phyloP scores from a whole-genome alignment of 2,797 vertebrate genomes.

The Myiotriccus ornatus region DNA sequence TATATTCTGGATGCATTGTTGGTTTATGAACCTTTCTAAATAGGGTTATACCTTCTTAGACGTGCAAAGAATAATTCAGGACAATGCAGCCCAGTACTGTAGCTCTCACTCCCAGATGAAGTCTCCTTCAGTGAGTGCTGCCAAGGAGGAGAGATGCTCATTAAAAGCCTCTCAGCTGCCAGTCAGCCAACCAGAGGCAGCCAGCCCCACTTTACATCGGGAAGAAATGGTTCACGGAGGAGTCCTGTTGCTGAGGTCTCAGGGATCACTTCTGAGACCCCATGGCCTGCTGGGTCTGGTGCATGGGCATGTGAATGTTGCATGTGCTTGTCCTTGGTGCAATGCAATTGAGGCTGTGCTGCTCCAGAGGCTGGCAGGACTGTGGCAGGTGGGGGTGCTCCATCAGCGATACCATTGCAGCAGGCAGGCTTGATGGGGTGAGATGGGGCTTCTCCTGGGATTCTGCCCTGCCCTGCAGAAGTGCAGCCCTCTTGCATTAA shows the following conservation, averaged over 20 bases:
- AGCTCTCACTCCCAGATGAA: not conserved
- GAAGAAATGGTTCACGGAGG: not conserved
- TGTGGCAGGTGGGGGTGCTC: accelerated
- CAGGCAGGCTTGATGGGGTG: not conserved
- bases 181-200: not conserved
- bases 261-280: not conserved
- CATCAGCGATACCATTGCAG: accelerated
- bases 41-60: not conserved
- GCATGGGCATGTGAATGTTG: not conserved
- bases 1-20: not conserved
- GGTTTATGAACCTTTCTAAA: not conserved
- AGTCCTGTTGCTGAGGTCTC: not conserved
- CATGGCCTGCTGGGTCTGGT: not conserved
- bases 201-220: accelerated
- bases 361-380: not conserved
- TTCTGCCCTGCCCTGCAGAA: not conserved
- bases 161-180: not conserved
- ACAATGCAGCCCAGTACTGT: not conserved
- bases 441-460: not conserved
- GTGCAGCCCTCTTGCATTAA: not conserved
- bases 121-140: not conserved
- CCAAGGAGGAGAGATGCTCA: not conserved
- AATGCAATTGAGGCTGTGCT: not conserved
- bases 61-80: not conserved
- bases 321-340: not conserved